A percentile compares a stretch with the other conserved stretches of the same genome.
Evolutionary conservation across 92 coral and sea anemone genomes (phyloP).

Genomic region (Paramuricea clavata): DNA sequence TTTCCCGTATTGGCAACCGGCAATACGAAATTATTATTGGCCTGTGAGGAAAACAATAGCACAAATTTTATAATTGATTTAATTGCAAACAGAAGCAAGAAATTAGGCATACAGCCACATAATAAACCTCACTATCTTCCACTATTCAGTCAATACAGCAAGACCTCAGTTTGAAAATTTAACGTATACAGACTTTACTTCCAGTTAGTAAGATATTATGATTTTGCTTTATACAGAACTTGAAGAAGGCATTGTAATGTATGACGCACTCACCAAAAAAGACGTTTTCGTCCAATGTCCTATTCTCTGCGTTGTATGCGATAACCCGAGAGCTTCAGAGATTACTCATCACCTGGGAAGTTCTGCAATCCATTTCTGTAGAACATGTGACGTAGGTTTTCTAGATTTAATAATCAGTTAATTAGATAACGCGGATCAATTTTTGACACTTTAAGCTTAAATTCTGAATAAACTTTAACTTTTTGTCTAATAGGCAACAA

Average conservation of each 20-base stretch:
- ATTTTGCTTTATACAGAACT: background rate
- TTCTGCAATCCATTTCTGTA: background rate
- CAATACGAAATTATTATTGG: too few species aligned
- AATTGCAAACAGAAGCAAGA: too few species aligned
- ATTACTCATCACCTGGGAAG: slow-evolving; percentile 7
- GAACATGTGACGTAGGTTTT: background rate
- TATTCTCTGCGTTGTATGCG: background rate
- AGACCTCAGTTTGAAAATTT: too few species aligned
- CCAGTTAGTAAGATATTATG: too few species aligned
- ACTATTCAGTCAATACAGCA: too few species aligned
- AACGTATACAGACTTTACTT: too few species aligned
- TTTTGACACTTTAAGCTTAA: too few species aligned
- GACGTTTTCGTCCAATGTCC: background rate
- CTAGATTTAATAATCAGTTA: background rate
- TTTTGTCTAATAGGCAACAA: slow-evolving; percentile 12
- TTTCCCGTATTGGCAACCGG: too few species aligned
- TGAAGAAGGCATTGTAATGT: slow-evolving; percentile 35
- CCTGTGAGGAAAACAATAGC: too few species aligned
- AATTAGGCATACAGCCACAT: too few species aligned
- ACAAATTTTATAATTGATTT: too few species aligned
- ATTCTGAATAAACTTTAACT: background rate
- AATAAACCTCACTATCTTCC: too few species aligned
- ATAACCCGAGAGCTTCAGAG: background rate
- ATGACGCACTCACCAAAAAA: slow-evolving; percentile 6
- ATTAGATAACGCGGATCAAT: background rate